phyloP scores from a whole-genome alignment of 2,888 invertebrate species.

The Priocnemis perturbator region DNA sequence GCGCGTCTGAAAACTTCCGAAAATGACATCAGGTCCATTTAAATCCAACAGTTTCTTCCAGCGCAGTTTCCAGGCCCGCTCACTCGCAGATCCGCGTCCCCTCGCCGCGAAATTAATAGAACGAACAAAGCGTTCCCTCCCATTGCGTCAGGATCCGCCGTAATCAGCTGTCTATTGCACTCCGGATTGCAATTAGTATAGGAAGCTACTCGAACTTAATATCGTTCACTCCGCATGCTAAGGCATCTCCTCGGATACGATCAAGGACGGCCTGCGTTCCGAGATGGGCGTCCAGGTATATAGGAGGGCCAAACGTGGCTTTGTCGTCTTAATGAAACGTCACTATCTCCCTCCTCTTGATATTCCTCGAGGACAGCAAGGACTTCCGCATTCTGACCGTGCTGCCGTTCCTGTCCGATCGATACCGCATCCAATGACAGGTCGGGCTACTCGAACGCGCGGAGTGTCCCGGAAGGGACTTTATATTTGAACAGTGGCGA shows the following conservation, averaged over 20 bases:
- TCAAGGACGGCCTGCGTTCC: constrained; percentile 14
- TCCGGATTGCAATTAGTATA: constrained; percentile 38
- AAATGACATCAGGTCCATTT: no score
- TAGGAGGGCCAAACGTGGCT: constrained; percentile 31
- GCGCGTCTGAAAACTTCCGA: no score
- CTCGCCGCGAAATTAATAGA: no score
- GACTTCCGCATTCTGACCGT: constrained; percentile 38
- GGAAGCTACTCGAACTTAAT: constrained; percentile 43
- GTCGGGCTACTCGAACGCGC: no score
- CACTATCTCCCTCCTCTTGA: constrained; percentile 46
- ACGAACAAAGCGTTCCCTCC: no score
- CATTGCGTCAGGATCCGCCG: no score
- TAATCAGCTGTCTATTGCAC: no score
- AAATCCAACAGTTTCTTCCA: no score
- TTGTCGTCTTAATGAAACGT: constrained; percentile 61
- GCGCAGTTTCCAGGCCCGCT: no score
- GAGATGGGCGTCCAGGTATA: constrained; percentile 18
- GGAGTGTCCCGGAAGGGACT: background rate
- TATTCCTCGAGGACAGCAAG: constrained; percentile 34
- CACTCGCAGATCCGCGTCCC: no score
- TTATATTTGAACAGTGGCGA: background rate
- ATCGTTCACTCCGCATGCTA: constrained; percentile 26
- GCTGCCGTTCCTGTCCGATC: constrained; percentile 2
- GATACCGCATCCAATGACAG: constrained; percentile 9
- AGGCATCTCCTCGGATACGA: constrained; percentile 32